Conservation (phyloP, 2,797 vertebrate genomes). For the Pempheris klunzingeri region DNA sequence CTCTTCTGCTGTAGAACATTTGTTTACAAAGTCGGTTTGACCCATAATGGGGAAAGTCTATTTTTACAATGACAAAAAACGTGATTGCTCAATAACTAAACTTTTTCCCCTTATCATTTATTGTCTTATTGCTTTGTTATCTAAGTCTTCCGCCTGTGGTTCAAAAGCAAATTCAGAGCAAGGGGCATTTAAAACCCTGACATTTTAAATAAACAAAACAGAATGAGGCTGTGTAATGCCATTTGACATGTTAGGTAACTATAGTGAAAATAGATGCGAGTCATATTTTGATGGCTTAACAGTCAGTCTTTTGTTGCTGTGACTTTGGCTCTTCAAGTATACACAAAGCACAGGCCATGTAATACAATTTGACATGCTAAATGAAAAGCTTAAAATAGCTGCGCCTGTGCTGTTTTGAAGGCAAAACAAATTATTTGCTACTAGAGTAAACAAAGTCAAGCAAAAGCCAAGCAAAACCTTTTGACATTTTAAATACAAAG, state of each 20-base stretch:
- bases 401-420: constrained; percentile 59
- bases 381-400: constrained; percentile 73
- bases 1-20: constrained; percentile 11
- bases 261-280: constrained; percentile 58
- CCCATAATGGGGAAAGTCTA: constrained; percentile 9
- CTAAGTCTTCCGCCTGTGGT: constrained; percentile 46
- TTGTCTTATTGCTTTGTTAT: constrained; percentile 33
- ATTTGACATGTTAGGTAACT: constrained; percentile 60
- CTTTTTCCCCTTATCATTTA: constrained; percentile 7
- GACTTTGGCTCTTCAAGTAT: constrained; percentile 53
- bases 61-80: constrained; percentile 32
- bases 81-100: constrained; percentile 16
- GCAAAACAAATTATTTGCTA: constrained; percentile 61
- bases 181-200: constrained; percentile 39
- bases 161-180: constrained; percentile 42
- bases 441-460: constrained; percentile 69
- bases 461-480: constrained; percentile 71
- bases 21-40: constrained; percentile 47
- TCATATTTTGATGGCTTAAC: constrained; percentile 65
- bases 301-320: constrained; percentile 59
- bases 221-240: constrained; percentile 40
- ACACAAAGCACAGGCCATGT: constrained; percentile 62
- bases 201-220: constrained; percentile 52
- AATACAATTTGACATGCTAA: constrained; percentile 79
- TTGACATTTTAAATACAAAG: constrained; percentile 62